A percentile compares a stretch with the other conserved stretches of the same genome.
phyloP scores from a whole-genome alignment of 2,113 vertebrate genomes.

The Serinus canaria region DNA sequence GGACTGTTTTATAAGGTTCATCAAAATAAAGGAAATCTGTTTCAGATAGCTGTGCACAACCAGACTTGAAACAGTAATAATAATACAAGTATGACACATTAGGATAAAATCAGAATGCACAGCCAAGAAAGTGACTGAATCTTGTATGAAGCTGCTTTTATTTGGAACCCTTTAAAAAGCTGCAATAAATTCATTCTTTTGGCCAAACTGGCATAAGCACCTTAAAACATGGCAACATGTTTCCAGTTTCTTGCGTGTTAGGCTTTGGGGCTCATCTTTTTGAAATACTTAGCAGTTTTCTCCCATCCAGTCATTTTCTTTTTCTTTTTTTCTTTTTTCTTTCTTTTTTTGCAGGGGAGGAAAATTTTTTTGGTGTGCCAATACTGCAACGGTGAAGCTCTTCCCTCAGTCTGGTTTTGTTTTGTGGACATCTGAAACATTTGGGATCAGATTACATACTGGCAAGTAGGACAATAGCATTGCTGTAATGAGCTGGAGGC shows the following conservation, averaged over 20 bases:
- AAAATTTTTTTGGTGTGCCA: not conserved
- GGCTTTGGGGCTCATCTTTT: not conserved
- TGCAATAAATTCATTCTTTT: not conserved
- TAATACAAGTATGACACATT: not conserved
- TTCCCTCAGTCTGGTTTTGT: slow-evolving; percentile 1
- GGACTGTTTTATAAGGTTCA: not conserved
- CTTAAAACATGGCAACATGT: not conserved
- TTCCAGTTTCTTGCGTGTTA: not conserved
- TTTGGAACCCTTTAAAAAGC: not conserved
- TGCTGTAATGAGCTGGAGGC: slow-evolving; percentile 6
- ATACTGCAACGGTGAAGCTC: not conserved
- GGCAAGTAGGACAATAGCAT: slow-evolving; percentile 30
- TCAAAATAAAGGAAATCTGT: not conserved
- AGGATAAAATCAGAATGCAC: not conserved
- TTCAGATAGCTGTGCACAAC: not conserved
- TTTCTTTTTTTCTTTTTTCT: too few relatives aligned
- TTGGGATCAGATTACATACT: slow-evolving; percentile 14
- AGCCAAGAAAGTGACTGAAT: not conserved
- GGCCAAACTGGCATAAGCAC: not conserved
- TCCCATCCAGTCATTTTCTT: not conserved
- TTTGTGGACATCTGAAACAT: slow-evolving; percentile 19
- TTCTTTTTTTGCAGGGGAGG: rapidly evolving
- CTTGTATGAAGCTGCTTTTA: not conserved
- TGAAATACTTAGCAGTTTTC: not conserved
- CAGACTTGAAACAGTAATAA: not conserved